phyloP scores from a whole-genome alignment of 2,888 invertebrate genomes.

The Drosophila melanocephala region DNA sequence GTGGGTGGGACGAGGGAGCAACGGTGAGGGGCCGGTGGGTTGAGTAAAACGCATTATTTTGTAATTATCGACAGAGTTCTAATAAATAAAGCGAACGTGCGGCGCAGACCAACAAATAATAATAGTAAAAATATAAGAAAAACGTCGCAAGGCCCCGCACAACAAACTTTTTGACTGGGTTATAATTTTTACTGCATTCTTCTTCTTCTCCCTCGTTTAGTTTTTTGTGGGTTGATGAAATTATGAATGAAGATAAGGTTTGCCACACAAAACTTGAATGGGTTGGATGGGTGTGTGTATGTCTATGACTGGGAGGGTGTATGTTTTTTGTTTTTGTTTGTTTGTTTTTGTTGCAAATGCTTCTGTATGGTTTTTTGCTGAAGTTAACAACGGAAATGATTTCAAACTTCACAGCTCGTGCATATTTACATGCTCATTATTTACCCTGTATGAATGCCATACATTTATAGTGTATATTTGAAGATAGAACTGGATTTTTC shows the following conservation, averaged over 20 bases:
- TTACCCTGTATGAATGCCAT: not conserved
- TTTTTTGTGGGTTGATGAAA: constrained; percentile 77
- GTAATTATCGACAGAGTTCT: constrained; percentile 83
- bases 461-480: not conserved
- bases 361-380: not conserved
- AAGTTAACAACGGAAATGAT: not conserved
- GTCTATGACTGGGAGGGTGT: not conserved
- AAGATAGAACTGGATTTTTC: not conserved
- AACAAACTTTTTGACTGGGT: constrained; percentile 40
- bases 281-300: constrained; percentile 17
- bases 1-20: not conserved
- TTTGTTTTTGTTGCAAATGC: constrained; percentile 8
- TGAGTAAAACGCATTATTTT: constrained; percentile 80
- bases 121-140: constrained; percentile 11
- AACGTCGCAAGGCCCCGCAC: constrained; percentile 55
- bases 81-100: constrained; percentile 76
- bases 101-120: constrained; percentile 28
- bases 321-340: constrained; percentile 2
- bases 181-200: constrained; percentile 30
- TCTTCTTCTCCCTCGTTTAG: constrained; percentile 12
- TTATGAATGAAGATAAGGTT: constrained; percentile 82
- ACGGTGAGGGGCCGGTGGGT: not conserved
- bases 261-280: constrained; percentile 55
- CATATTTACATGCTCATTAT: not conserved
- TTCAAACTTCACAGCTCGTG: not conserved